Evolutionary conservation across 2,797 vertebrate species (phyloP), one percentile per base, ranked within the genome.

Genomic region (Sebastes trivittatus): DNA sequence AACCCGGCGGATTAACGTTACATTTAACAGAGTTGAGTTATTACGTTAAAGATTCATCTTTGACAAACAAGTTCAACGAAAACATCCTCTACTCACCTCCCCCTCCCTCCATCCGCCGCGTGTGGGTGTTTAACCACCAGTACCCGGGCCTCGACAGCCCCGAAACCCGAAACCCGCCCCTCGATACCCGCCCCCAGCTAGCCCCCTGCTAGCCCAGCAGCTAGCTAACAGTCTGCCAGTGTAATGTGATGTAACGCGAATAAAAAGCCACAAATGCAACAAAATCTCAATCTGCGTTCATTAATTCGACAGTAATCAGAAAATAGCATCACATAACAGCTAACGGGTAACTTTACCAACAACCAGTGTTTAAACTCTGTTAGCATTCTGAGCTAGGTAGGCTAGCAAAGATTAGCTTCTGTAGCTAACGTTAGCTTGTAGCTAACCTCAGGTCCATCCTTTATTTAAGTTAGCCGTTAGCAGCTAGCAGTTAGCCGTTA

Each of bases 61-160:
- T 11, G 0, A 0, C 2, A 18, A 42, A 46, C 5, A 7, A 0
- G 3, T n/a, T 25, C 0, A 11, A 0, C 3, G 11, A 14, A 59
- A 16, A 29, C 18, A 3, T 0, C 7, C 0, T 11, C 2, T 2
- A 87, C 87, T 89, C 58, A 89, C 85, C 77, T 34, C 10, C 34
- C 1, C 34, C 34, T 29, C 67, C 58, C 23, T 5, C 27, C 32
- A 6, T 11, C 34, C 34, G 34, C 34, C 11, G 34, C 7, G 2
- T 5, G 2, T n/a, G 20, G 30, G 58, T 34, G 6, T 86, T 71
- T 72, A 77, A 79, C 23, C 9, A 7, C 29, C 1, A 1, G 20
- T 9, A 1, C 16, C 22, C 14, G 22, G 11, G 38, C 34, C 34
- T 13, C 34, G 0, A 36, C 34, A 13, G 34, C 11, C 34, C 11